Base-by-base conservation (phyloP, 1,140 invertebrate genomes). In the honey bee (Apis mellifera) region DNA sequence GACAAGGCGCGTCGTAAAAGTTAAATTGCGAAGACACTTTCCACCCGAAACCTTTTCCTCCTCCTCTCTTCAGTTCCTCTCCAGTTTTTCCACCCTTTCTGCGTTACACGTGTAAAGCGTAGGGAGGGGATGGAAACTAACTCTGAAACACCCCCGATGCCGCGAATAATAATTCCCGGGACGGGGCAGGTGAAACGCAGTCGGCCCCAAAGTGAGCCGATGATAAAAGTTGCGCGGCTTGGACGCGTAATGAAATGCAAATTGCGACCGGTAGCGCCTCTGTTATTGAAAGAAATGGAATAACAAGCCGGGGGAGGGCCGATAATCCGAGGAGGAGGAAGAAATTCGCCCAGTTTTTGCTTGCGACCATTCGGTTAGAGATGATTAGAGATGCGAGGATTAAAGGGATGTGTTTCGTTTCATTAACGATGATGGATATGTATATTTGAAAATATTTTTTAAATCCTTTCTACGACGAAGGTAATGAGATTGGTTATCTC, bases 11-110 rank as follows among this genome's bases (percentile, higher is more conserved):
- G 77, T 57, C 85, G 74, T 81, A 84, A 86, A 84, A 86, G 85
- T 86, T 84, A 82, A 84, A 86, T 86, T 85, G 76, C 82, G 71
- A 75, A 83, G 71, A 72, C 83, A 84, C 85, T 84, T 86, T 64
- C 78, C 26, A 64, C 26, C 57, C 64, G 57, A 72, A 73, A 70
- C 70, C 73, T 81, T 73, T 73, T 55, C 55, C 76, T 62, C 54
- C 54, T 1, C 9, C 12, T 55, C 54, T n/a, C 54, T 55, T 1
- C 17, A 0, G 13, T 54, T 54, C 52, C 13, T 54, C 52, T 54
- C 52, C 15, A 48, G 26, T 64, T 75, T 59, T 72, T 80, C 21
- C n/a, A 19, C 48, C 26, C 52, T 13, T 15, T 3, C 11, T 5
- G 7, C 21, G 42, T 82, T 70, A 82, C 74, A 70, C 80, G 74